phyloP scores from a whole-genome alignment of 2,797 vertebrate genomes.

The Alca torda region DNA sequence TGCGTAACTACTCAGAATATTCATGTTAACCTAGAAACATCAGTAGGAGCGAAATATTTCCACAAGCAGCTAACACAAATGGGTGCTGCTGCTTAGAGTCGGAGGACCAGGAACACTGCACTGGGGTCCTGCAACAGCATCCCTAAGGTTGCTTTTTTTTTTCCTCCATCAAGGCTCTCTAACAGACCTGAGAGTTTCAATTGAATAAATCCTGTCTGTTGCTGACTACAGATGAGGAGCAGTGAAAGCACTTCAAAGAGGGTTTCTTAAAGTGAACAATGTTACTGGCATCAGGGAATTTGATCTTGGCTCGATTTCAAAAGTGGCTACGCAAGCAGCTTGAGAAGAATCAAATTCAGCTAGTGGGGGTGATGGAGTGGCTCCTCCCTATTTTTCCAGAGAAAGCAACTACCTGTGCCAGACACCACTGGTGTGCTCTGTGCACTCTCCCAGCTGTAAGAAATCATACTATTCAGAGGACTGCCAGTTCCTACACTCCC shows the following conservation, averaged over 20 bases:
- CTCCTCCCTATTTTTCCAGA: background rate
- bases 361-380: background rate
- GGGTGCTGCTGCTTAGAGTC: background rate
- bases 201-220: background rate
- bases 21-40: background rate
- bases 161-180: background rate
- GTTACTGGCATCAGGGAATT: constrained; percentile 13
- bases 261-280: constrained; percentile 16
- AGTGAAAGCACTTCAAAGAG: constrained; percentile 16
- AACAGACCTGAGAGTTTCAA: background rate
- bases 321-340: background rate
- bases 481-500: background rate
- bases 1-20: background rate
- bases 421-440: background rate
- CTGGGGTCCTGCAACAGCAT: background rate
- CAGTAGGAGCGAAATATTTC: background rate
- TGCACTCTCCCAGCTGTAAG: background rate
- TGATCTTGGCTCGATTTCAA: constrained; percentile 25
- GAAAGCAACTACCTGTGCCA: background rate
- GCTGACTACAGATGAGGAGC: background rate
- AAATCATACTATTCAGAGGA: background rate
- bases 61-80: background rate
- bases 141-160: background rate
- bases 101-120: background rate
- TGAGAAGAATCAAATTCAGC: constrained; percentile 2